Conservation (phyloP, 2,797 vertebrate species). For the Helicolenus hilgendorfi region DNA sequence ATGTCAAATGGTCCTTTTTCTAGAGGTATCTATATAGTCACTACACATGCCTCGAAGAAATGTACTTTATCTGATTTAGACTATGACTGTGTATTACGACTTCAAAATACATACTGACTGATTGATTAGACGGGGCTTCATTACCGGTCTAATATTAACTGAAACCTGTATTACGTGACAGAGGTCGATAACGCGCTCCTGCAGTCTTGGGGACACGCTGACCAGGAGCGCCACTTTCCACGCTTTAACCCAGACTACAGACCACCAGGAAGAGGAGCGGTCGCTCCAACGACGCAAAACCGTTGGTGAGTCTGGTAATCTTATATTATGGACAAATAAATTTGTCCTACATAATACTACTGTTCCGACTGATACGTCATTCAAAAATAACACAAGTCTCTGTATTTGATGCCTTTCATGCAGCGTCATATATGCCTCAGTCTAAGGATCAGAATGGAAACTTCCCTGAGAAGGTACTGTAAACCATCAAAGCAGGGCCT, state of each 20-base stretch:
- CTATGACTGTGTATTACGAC: neutral
- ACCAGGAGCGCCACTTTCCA: constrained; percentile 74
- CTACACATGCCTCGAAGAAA: constrained; percentile 38
- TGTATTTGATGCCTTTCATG: constrained; percentile 30
- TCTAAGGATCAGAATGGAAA: constrained; percentile 85
- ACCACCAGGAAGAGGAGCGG: constrained; percentile 42
- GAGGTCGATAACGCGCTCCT: constrained; percentile 78
- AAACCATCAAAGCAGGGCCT: constrained; percentile 77
- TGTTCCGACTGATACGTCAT: neutral
- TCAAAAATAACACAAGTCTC: neutral
- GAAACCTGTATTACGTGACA: constrained; percentile 49
- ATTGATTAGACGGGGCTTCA: constrained; percentile 22
- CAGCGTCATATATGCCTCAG: constrained; percentile 86
- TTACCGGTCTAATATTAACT: constrained; percentile 23
- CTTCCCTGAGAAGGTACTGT: constrained; percentile 84
- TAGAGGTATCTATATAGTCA: constrained; percentile 30
- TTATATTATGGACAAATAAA: neutral
- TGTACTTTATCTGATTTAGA: constrained; percentile 50
- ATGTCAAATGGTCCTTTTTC: too few species aligned
- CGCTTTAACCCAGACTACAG: constrained; percentile 38
- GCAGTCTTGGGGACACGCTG: constrained; percentile 66
- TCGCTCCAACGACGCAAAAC: constrained; percentile 68
- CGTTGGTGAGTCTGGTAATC: constrained; percentile 65
- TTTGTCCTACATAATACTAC: neutral
- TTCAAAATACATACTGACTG: constrained; percentile 11